These are phyloP conservation scores for Diarsia rubi DNA, from an alignment of 2,888 invertebrate genomes.

Conservation along the genomic window DNA sequence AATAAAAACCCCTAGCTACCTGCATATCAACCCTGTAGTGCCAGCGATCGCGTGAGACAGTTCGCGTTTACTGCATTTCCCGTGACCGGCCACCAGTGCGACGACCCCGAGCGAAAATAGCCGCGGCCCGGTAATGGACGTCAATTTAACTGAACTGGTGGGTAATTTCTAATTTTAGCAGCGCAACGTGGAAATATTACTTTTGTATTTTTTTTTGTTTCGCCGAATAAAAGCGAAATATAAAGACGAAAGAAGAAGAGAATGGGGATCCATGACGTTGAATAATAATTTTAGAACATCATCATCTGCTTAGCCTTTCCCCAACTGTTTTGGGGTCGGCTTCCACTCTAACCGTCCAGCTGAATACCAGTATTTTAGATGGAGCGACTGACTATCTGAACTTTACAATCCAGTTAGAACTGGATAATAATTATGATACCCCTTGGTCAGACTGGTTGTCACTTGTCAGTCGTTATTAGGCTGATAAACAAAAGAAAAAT, in stretches of 20 bases:
- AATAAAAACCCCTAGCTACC: constrained; percentile 5
- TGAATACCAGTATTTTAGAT: too few species aligned
- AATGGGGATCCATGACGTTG: background rate
- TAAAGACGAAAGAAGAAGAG: background rate
- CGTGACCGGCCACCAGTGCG: constrained; percentile 27
- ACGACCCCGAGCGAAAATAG: constrained; percentile 59
- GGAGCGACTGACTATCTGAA: too few species aligned
- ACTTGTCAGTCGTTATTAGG: too few species aligned
- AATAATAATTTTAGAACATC: background rate
- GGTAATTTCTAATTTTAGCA: background rate
- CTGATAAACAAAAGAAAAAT: background rate
- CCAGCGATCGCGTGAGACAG: constrained; percentile 42
- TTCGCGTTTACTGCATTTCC: constrained; percentile 53
- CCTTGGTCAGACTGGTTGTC: too few species aligned
- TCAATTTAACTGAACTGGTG: constrained; percentile 21
- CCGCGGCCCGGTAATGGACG: constrained; percentile 33
- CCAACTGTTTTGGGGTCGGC: too few species aligned
- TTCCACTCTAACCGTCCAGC: too few species aligned
- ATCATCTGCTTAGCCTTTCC: too few species aligned
- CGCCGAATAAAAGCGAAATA: background rate
- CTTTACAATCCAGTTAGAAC: too few species aligned
- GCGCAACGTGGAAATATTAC: background rate
- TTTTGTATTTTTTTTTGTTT: background rate
- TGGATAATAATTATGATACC: too few species aligned
- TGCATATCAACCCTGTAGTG: constrained; percentile 20